These are phyloP conservation scores for Elachura formosa DNA, from an alignment of 2,113 vertebrate species.

Conservation along the genomic window DNA sequence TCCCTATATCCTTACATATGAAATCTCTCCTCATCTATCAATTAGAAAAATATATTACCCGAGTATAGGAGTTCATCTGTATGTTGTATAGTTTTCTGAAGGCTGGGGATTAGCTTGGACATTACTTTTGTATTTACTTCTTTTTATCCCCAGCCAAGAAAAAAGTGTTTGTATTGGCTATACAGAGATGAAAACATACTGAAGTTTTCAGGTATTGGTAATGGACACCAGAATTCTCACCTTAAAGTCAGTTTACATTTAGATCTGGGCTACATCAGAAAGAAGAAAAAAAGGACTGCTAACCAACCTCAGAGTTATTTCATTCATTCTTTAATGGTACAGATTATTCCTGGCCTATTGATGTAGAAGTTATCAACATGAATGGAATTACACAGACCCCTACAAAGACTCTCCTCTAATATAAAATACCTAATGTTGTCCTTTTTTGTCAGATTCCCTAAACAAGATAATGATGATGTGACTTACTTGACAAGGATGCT, in stretches of 20 bases:
- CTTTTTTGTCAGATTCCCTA: neutral
- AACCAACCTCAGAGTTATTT: neutral
- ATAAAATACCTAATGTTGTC: neutral
- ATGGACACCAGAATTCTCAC: neutral
- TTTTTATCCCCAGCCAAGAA: neutral
- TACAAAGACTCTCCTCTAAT: neutral
- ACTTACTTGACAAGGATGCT: neutral
- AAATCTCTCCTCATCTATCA: conserved; percentile 50
- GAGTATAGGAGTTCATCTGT: neutral
- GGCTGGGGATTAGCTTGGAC: neutral
- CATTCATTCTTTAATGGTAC: neutral
- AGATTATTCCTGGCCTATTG: neutral
- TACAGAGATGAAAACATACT: neutral
- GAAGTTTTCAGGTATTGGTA: neutral
- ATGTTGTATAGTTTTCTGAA: neutral
- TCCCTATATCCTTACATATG: conserved; percentile 23
- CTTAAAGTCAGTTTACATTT: neutral
- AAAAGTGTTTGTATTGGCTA: neutral
- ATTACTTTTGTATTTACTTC: neutral
- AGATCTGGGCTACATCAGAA: neutral
- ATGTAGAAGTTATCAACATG: neutral
- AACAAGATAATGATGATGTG: neutral
- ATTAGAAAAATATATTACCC: neutral
- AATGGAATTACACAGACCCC: neutral
- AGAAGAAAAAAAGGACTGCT: neutral